Base-by-base conservation (phyloP, 2,797 vertebrate genomes). In the Pseudomugil tenellus region DNA sequence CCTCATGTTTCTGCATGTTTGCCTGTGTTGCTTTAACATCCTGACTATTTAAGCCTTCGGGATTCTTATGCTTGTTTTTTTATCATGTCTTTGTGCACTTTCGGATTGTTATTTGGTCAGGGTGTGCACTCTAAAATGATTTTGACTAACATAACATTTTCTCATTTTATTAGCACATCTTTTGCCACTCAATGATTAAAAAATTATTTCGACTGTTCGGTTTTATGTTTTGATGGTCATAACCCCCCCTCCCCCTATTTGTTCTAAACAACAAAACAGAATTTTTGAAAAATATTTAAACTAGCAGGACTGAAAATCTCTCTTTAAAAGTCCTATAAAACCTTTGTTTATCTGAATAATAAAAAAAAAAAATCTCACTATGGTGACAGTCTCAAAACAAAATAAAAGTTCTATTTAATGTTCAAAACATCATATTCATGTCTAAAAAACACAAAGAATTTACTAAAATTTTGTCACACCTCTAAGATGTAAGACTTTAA, bases 21-120 rank as follows among this genome's bases (percentile, higher is more conserved):
- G 58, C 46, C 25, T 74, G 53, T 76, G 37, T 77, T 65, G 63
- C 61, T 63, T 17, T 39, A 28, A 56, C 56, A 21, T 39, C 62
- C 77, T 57, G 17, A 21, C 69, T 83, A 66, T 57, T 16, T 66
- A 53, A 62, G 17, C 37, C 48, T 34, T 7, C 65, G 23, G 23
- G 64, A 67, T 53, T 0, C 53, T 46, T 54, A 12, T 23, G 41
- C 41, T 25, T 43, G 0, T 58, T 12, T 61, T 68, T 62, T 16
- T 34, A 59, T 12, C 37, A 25, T 52, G 23, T n/a, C 0, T 31
- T 9, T 25, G 29, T 46, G 19, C 16, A 43, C 17, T 19, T 1
- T n/a, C 41, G n/a, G 7, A 21, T 46, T 16, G 2, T 46, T 12
- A 46, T 21, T n/a, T 46, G 19, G 5, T 46, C 41, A 46, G 41